phyloP scores from a whole-genome alignment of 2,797 vertebrate genomes.

The Nyctalus aviator region DNA sequence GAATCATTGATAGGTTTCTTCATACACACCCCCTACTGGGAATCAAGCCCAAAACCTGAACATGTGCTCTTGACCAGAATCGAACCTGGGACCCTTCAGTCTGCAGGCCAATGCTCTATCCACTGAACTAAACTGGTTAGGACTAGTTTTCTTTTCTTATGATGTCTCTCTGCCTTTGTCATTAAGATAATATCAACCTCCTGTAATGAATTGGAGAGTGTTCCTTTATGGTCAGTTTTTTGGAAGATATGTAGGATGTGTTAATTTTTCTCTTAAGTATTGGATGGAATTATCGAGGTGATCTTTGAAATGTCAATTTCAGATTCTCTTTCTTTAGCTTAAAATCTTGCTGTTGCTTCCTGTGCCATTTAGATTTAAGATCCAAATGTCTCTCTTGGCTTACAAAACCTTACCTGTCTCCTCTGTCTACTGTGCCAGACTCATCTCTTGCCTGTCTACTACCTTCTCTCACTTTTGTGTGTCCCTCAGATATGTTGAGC shows the following conservation, averaged over 20 bases:
- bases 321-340: neutral
- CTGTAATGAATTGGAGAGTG: neutral
- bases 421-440: neutral
- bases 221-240: neutral
- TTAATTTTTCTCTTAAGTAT: constrained; percentile 43
- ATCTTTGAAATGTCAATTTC: constrained; percentile 6
- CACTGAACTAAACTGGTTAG: too few species aligned
- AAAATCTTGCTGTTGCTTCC: neutral
- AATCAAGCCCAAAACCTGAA: too few species aligned
- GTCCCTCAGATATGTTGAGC: neutral
- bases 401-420: neutral
- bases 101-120: too few species aligned
- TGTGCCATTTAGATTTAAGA: constrained; percentile 48
- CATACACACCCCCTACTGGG: too few species aligned
- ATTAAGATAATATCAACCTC: neutral
- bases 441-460: neutral
- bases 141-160: neutral
- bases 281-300: neutral
- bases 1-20: too few species aligned
- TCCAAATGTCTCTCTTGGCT: neutral
- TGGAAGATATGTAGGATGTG: neutral
- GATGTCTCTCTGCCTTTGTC: constrained; percentile 5
- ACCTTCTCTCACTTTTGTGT: neutral
- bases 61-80: too few species aligned
- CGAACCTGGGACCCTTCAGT: too few species aligned